A percentile compares a stretch with the other conserved stretches of the same genome.
Conservation (phyloP, 2,797 vertebrate species). For the Avahi laniger region DNA sequence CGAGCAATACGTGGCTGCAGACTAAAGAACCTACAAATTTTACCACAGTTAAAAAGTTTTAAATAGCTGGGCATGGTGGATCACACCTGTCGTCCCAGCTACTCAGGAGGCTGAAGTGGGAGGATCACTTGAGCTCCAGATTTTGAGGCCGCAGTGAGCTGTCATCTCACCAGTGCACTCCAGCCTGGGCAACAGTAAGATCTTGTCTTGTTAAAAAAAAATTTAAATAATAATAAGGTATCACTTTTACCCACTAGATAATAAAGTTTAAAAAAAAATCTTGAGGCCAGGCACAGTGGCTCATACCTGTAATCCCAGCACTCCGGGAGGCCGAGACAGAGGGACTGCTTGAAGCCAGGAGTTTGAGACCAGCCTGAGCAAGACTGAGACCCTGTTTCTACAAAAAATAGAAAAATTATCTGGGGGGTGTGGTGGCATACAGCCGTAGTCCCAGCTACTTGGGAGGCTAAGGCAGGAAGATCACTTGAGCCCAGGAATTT, state of each 20-base stretch:
- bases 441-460: neutral
- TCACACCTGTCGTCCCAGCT: neutral
- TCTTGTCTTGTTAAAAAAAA: neutral
- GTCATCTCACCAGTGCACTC: neutral
- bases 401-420: neutral
- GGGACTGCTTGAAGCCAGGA: too few relatives aligned
- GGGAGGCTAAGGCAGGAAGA: neutral
- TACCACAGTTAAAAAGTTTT: neutral
- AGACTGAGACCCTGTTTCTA: too few relatives aligned
- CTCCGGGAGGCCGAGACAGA: too few relatives aligned
- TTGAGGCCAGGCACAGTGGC: too few relatives aligned
- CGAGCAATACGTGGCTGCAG: accelerated
- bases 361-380: too few relatives aligned
- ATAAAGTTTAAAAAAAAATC: neutral
- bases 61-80: neutral
- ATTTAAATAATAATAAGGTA: neutral
- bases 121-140: neutral
- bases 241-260: neutral
- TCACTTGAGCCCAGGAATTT: neutral
- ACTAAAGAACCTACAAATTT: neutral
- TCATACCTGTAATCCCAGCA: too few relatives aligned
- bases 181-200: neutral
- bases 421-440: neutral
- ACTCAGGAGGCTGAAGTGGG: neutral
- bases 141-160: neutral